A percentile compares a stretch with the other conserved stretches of the same genome.
Conservation (phyloP, 2,113 vertebrate species). For the Eublepharis macularius region DNA sequence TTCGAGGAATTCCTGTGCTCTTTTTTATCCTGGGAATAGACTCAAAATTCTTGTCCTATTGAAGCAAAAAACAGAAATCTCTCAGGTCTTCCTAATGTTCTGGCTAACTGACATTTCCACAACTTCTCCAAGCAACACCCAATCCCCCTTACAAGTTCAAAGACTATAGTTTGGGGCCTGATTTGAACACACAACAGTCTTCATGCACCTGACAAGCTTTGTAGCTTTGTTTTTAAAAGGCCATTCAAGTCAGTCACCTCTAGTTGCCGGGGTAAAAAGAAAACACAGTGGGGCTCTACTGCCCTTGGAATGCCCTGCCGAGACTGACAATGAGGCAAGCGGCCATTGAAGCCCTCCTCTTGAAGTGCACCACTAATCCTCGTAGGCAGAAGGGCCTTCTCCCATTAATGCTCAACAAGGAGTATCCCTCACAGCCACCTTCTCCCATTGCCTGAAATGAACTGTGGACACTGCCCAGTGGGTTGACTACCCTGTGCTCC, state of each 20-base stretch:
- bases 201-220: background rate
- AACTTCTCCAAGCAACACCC: no score
- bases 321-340: background rate
- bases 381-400: background rate
- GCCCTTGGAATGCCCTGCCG: background rate
- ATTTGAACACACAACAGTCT: background rate
- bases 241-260: background rate
- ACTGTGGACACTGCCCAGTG: background rate
- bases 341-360: background rate
- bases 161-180: background rate
- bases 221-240: background rate
- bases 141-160: background rate
- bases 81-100: background rate
- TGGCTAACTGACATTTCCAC: background rate
- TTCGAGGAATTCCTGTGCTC: conserved; percentile 95
- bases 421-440: background rate
- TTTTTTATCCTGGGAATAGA: conserved; percentile 90
- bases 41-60: conserved; percentile 92
- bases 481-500: no score
- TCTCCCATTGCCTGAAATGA: background rate
- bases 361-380: background rate
- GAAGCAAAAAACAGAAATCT: background rate
- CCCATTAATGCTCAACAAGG: background rate
- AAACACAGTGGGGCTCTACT: background rate
- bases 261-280: background rate